Evolutionary conservation across 2,888 invertebrate genomes (phyloP).

Genomic region (Harpagoxenus sublaevis): DNA sequence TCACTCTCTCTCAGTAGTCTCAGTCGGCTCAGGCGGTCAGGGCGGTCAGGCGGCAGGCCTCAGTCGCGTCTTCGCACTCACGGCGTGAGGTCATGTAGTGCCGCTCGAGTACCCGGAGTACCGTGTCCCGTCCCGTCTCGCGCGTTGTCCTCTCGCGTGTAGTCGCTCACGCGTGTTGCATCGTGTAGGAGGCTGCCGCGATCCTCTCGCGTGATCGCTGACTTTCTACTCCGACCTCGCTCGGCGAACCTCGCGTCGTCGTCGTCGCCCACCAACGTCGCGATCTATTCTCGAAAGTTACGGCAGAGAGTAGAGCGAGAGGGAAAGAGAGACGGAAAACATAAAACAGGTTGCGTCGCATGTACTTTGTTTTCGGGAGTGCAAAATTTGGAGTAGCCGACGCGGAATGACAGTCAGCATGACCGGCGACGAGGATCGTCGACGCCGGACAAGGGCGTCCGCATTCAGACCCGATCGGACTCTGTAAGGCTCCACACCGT

Average conservation of each 20-base stretch:
- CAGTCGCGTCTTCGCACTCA: slow-evolving; percentile 79
- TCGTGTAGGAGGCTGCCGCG: slow-evolving; percentile 69
- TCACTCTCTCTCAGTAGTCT: too few species aligned
- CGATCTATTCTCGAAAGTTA: not conserved
- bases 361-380: not conserved
- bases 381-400: not conserved
- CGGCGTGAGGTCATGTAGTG: slow-evolving; percentile 57
- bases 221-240: slow-evolving; percentile 83
- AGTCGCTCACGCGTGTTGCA: slow-evolving; percentile 78
- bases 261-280: not conserved
- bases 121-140: not conserved
- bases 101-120: not conserved
- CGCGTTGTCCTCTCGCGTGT: slow-evolving; percentile 51
- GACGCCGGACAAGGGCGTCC: not conserved
- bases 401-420: slow-evolving; percentile 34
- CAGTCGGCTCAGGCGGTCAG: too few species aligned
- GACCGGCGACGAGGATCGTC: slow-evolving; percentile 29
- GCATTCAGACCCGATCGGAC: not conserved
- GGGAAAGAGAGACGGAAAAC: not conserved
- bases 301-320: not conserved
- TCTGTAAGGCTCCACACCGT: not conserved
- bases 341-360: not conserved
- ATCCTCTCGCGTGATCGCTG: slow-evolving; percentile 48
- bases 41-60: too few species aligned
- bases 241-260: not conserved